These are phyloP conservation scores for Caenorhabditis virilis DNA, from an alignment of 2,888 invertebrate genomes.

Conservation along the genomic window DNA sequence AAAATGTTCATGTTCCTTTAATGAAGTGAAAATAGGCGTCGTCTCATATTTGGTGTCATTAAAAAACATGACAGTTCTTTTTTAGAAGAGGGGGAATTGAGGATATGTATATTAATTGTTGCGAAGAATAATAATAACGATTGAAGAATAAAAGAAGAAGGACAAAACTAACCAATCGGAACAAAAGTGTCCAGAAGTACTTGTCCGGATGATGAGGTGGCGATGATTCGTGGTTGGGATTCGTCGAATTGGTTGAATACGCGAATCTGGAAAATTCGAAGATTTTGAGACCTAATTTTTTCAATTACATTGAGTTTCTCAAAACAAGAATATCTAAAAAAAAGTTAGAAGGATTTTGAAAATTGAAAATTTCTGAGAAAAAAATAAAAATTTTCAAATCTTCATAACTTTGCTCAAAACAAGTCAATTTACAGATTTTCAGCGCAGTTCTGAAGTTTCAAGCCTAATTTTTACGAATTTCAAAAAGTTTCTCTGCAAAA, in stretches of 20 bases:
- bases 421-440: too few species aligned
- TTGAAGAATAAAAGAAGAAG: neutral
- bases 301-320: neutral
- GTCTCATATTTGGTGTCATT: too few species aligned
- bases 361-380: neutral
- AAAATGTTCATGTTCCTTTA: too few species aligned
- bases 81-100: too few species aligned
- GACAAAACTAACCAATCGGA: constrained; percentile 23
- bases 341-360: neutral
- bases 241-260: constrained; percentile 42
- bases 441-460: too few species aligned
- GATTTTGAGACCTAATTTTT: neutral
- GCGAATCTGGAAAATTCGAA: constrained; percentile 15
- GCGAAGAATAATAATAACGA: neutral
- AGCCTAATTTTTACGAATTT: too few species aligned
- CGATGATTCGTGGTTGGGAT: constrained; percentile 33
- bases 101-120: too few species aligned
- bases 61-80: too few species aligned
- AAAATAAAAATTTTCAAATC: neutral
- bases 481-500: too few species aligned
- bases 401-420: too few species aligned
- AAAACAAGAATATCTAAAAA: too few species aligned
- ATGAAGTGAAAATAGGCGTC: too few species aligned
- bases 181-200: constrained; percentile 32
- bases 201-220: constrained; percentile 24